These are phyloP conservation scores for Willowsia nigromaculata DNA, from an alignment of 2,888 invertebrate species.

Conservation along the genomic window DNA sequence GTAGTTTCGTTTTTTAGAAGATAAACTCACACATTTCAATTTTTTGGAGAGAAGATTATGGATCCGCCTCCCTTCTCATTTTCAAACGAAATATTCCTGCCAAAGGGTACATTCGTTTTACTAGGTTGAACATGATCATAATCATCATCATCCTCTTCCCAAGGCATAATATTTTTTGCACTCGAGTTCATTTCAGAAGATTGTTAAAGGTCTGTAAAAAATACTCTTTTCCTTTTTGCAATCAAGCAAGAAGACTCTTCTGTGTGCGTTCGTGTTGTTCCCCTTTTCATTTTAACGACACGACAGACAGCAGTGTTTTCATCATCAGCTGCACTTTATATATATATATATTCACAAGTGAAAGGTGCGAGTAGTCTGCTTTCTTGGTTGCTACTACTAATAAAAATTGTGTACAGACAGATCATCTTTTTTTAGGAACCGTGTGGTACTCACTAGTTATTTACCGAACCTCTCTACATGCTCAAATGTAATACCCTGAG, in stretches of 20 bases:
- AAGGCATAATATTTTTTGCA: conserved; percentile 6
- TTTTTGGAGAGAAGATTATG: conserved; percentile 14
- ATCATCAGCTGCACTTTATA: neutral
- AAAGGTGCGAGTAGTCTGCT: conserved; percentile 29
- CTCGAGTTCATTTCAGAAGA: neutral
- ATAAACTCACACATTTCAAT: conserved; percentile 51
- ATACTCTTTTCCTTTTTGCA: neutral
- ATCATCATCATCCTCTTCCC: neutral
- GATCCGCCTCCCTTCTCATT: neutral
- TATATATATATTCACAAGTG: conserved; percentile 40
- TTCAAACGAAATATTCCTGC: neutral
- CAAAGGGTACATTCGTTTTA: neutral
- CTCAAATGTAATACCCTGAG: too few species aligned
- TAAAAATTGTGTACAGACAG: conserved; percentile 1
- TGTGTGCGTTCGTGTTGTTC: neutral
- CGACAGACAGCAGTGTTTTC: neutral
- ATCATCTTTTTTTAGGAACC: neutral
- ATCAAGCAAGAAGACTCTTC: neutral
- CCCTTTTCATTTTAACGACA: conserved; percentile 35
- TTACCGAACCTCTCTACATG: too few species aligned
- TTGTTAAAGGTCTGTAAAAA: conserved; percentile 2
- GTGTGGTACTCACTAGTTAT: neutral
- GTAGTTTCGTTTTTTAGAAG: conserved; percentile 19
- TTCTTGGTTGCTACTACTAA: neutral
- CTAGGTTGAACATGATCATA: neutral